Conservation (phyloP, 2,888 invertebrate species). For the Thera obeliscata region DNA sequence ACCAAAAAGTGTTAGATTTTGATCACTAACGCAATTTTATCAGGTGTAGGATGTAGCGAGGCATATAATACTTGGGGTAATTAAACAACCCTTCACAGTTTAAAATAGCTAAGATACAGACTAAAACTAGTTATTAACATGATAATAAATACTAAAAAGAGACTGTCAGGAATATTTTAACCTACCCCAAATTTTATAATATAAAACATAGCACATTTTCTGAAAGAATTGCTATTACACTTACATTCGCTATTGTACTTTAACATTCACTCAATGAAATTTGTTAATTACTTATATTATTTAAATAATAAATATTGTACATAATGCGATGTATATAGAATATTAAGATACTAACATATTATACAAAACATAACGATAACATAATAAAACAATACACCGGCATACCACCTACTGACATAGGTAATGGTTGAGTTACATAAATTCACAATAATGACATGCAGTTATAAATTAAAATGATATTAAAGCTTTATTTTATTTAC, state of each 20-base stretch:
- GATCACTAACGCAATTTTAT: neutral
- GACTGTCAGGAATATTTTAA: conserved; percentile 5
- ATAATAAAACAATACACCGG: conserved; percentile 17
- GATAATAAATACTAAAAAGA: conserved; percentile 18
- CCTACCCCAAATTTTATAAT: conserved; percentile 20
- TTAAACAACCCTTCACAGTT: conserved; percentile 5
- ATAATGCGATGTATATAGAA: conserved; percentile 12
- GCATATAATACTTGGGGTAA: conserved; percentile 27
- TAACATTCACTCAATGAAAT: conserved; percentile 18
- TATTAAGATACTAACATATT: conserved; percentile 17
- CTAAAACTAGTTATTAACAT: conserved; percentile 18
- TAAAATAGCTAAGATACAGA: conserved; percentile 9
- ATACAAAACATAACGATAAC: conserved; percentile 30
- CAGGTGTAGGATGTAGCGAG: conserved; percentile 1
- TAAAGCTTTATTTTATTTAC: conserved; percentile 36
- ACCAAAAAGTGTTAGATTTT: neutral
- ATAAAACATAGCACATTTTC: neutral
- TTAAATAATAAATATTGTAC: conserved; percentile 18
- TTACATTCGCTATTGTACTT: conserved; percentile 22
- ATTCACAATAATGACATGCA: conserved; percentile 24
- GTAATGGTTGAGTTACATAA: conserved; percentile 15
- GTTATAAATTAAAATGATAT: conserved; percentile 32
- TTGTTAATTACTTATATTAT: conserved; percentile 18
- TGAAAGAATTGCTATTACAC: neutral
- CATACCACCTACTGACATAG: conserved; percentile 21